phyloP scores from a whole-genome alignment of 2,888 invertebrate genomes.

The Cylindroiulus punctatus region DNA sequence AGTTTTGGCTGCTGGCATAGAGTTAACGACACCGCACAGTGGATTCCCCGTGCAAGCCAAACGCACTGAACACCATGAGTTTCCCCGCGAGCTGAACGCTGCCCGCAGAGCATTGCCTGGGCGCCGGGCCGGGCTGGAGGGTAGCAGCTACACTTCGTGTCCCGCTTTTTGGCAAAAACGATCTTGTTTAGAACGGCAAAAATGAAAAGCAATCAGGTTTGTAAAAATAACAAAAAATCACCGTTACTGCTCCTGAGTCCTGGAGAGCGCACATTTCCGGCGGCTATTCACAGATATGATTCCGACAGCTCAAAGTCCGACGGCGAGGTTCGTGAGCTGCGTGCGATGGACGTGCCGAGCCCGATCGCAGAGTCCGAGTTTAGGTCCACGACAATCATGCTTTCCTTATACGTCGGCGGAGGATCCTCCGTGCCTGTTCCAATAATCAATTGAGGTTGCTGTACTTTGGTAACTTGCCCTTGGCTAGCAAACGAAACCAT shows the following conservation, averaged over 20 bases:
- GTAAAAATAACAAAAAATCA: constrained; percentile 3
- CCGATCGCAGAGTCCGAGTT: constrained; percentile 83
- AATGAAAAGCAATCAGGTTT: background rate
- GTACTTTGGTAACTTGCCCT: constrained; percentile 43
- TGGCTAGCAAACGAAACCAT: constrained; percentile 48
- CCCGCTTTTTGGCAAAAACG: background rate
- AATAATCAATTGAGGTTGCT: constrained; percentile 1
- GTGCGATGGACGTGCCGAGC: constrained; percentile 70
- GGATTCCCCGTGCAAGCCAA: too few species aligned
- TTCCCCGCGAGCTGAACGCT: background rate
- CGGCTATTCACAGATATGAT: constrained; percentile 75
- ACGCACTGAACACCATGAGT: background rate
- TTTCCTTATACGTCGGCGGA: constrained; percentile 55
- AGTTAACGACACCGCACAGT: too few species aligned
- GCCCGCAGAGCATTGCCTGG: background rate
- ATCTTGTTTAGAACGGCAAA: constrained; percentile 22
- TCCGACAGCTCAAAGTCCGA: constrained; percentile 90
- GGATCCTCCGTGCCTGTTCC: constrained; percentile 48
- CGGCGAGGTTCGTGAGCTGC: constrained; percentile 82
- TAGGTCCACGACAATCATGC: constrained; percentile 79
- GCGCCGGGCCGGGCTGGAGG: background rate
- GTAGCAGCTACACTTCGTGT: background rate
- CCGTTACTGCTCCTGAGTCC: constrained; percentile 17
- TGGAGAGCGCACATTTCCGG: background rate
- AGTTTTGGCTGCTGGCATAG: background rate